Base-by-base conservation (phyloP, 2,113 vertebrate genomes). In the Seriola quinqueradiata region DNA sequence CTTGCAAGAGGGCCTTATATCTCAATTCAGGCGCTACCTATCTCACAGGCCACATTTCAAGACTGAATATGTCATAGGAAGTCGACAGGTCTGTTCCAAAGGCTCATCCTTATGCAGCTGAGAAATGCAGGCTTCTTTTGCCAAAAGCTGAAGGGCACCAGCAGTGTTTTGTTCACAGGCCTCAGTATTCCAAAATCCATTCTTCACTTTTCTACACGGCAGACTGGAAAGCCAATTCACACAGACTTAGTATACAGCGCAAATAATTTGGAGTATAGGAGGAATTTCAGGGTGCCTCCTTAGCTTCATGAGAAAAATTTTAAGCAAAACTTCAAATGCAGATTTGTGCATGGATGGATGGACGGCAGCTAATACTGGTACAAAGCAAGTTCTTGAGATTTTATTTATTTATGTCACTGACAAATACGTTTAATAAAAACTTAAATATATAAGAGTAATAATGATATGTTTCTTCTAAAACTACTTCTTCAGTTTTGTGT, bases 61-160 rank as follows among this genome's bases (percentile, higher is more conserved):
- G 3, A 42, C 40, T 34, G 38, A 38, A 59, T 52, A 12, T 28
- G 16, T 66, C 40, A 21, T 59, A 64, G 69, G 0, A 2, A 42
- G 28, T 23, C 38, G 36, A 52, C 12, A 16, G 32, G n/a, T 25
- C 46, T n/a, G 5, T 32, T 75, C n/a, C 60, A 60, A 75, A 80
- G 12, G 8, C 36, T 61, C 36, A 3, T 23, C 19, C 10, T 60
- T 23, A 25, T n/a, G n/a, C 21, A 11, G 28, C 52, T 36, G 69
- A 21, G 40, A 81, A 71, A 78, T 40, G n/a, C 28, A 67, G 38
- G 10, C 54, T 44, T 58, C 7, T 77, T 48, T 19, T 50, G 74
- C 67, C 32, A 44, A 54, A 57, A 64, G 32, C 75, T 28, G 67
- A 83, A 79, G 61, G 72, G 70, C 54, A 74, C 10, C 42, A 42